Evolutionary conservation across 2,888 invertebrate genomes (phyloP).

Genomic region (Brachylomia viminalis): DNA sequence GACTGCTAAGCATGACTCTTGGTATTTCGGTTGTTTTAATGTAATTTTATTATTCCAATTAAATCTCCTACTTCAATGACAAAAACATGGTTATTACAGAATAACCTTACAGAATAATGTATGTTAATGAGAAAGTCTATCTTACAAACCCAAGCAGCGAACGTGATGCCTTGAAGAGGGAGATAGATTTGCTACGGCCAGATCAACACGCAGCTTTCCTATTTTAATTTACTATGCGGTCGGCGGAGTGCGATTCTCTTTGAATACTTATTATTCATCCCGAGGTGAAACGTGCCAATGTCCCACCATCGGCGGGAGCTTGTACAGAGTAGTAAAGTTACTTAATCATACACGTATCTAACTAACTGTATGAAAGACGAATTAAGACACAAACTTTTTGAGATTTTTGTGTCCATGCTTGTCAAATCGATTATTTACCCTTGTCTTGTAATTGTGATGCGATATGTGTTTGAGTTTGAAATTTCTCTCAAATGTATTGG

Average conservation of each 20-base stretch:
- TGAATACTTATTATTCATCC: conserved; percentile 34
- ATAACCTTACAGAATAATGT: conserved; percentile 20
- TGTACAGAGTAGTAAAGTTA: not conserved
- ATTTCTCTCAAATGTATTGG: not conserved
- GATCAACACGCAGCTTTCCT: conserved; percentile 18
- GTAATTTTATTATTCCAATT: not conserved
- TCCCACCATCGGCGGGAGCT: not conserved
- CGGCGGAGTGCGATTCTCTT: conserved; percentile 12
- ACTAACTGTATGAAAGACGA: conserved; percentile 1
- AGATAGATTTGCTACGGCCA: conserved; percentile 8
- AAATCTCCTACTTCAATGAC: not conserved
- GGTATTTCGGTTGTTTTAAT: not conserved
- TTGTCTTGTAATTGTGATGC: not conserved
- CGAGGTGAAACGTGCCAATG: conserved; percentile 14
- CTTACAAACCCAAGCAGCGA: not conserved
- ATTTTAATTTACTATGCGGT: conserved; percentile 31
- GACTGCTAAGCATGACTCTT: not conserved
- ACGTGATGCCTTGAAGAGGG: conserved; percentile 1
- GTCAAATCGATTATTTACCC: not conserved
- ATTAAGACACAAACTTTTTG: not conserved
- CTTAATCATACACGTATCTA: not conserved
- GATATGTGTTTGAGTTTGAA: conserved; percentile 8
- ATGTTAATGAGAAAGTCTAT: conserved; percentile 18
- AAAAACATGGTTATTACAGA: not conserved
- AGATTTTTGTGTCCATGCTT: not conserved